Evolutionary conservation across 35 echinoderm and acorn worm species (phyloP).

Genomic region (Apostichopus parvimensis): DNA sequence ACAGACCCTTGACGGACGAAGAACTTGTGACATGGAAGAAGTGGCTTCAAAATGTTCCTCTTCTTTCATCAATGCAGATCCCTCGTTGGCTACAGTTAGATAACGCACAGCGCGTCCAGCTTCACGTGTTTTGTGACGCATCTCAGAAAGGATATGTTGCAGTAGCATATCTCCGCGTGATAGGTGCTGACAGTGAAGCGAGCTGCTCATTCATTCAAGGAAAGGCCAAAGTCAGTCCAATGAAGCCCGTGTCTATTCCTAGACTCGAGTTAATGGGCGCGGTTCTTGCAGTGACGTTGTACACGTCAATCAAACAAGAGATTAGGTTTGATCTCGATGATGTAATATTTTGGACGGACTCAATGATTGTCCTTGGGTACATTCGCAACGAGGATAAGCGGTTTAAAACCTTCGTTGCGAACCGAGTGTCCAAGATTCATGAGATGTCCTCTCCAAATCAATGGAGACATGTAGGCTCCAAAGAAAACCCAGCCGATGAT

Average conservation of each 20-base stretch:
- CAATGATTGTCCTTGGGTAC: conserved; percentile 1
- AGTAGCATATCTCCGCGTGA: conserved; percentile 42
- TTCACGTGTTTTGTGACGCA: conserved; percentile 65
- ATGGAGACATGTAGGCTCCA: conserved; percentile 53
- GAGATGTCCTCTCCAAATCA: conserved; percentile 36
- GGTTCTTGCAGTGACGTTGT: too few species aligned
- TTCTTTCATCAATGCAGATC: conserved; percentile 45
- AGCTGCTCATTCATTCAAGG: background rate
- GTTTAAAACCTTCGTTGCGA: conserved; percentile 56
- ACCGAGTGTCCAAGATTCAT: conserved; percentile 32
- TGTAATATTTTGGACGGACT: conserved; percentile 45
- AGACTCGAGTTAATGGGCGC: too few species aligned
- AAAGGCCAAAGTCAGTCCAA: background rate
- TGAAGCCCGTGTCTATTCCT: too few species aligned
- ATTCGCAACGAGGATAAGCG: background rate
- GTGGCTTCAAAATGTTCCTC: conserved; percentile 47
- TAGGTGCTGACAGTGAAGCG: background rate
- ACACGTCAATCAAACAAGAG: too few species aligned
- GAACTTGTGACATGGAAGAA: conserved; percentile 35
- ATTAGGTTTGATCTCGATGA: too few species aligned
- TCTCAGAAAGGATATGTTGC: conserved; percentile 53
- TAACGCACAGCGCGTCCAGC: background rate
- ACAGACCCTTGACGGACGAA: conserved; percentile 2
- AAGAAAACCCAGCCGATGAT: too few species aligned
- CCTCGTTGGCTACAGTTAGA: conserved; percentile 55